These are phyloP conservation scores for Petrocephalus microphthalmus DNA, from an alignment of 2,113 vertebrate species.

Conservation along the genomic window DNA sequence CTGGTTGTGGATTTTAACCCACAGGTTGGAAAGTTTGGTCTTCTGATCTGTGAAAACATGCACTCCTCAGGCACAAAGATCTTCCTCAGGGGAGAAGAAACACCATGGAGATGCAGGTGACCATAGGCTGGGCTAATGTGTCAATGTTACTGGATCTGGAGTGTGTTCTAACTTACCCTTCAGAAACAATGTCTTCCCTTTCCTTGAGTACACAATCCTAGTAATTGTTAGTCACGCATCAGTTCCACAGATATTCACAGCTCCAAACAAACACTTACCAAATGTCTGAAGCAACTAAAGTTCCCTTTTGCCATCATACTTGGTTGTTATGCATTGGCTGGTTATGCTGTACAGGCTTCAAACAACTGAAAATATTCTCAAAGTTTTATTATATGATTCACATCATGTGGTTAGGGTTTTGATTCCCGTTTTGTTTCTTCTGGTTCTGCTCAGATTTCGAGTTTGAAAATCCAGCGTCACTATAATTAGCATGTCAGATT, in stretches of 20 bases:
- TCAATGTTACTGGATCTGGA: not conserved
- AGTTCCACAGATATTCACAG: not conserved
- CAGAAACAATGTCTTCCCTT: not conserved
- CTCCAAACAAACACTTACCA: not conserved
- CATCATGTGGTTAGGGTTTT: not conserved
- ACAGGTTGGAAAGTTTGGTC: not conserved
- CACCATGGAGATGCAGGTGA: not conserved
- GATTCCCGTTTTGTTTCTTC: not conserved
- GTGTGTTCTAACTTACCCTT: not conserved
- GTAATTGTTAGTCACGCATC: not conserved
- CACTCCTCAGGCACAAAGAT: not conserved
- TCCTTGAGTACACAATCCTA: not conserved
- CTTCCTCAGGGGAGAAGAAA: not conserved
- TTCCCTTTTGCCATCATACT: not conserved
- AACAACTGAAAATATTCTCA: not conserved
- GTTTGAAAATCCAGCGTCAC: not conserved
- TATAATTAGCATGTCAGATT: not conserved
- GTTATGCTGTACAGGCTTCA: not conserved
- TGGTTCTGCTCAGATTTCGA: too few species aligned
- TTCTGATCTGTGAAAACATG: not conserved
- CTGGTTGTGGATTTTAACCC: not conserved
- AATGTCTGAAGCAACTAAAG: not conserved
- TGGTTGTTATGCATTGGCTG: not conserved
- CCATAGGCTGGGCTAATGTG: not conserved
- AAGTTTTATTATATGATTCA: not conserved